These are phyloP conservation scores for Glaucopsyche alexis DNA, from an alignment of 2,888 invertebrate genomes.

Conservation along the genomic window DNA sequence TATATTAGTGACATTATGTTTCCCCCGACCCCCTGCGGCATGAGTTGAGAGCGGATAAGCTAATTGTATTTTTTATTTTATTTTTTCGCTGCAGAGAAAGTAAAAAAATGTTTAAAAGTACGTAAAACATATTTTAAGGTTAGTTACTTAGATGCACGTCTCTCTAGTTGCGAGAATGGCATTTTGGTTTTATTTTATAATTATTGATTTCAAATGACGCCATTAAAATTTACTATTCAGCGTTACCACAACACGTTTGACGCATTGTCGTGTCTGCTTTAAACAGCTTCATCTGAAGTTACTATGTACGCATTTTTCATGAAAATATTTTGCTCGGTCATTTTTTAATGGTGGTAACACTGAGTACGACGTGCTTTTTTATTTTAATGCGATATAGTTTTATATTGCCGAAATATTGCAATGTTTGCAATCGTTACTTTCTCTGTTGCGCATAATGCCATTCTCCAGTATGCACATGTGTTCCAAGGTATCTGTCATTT, in stretches of 20 bases:
- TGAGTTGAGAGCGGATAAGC: constrained; percentile 50
- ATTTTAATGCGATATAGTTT: constrained; percentile 29
- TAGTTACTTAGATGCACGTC: constrained; percentile 41
- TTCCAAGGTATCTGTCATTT: constrained; percentile 29
- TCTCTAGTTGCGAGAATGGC: constrained; percentile 50
- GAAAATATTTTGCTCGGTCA: not conserved
- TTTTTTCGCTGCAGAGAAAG: constrained; percentile 72
- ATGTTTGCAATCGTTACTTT: constrained; percentile 56
- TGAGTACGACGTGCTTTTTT: constrained; percentile 38
- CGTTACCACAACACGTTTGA: not conserved
- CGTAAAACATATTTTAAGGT: constrained; percentile 48
- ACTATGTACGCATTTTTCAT: not conserved
- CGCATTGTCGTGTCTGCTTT: not conserved
- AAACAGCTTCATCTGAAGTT: not conserved
- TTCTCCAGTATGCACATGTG: constrained; percentile 47
- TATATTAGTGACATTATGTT: constrained; percentile 29
- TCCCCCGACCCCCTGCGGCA: constrained; percentile 48
- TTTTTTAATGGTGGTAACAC: constrained; percentile 8
- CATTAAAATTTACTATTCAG: constrained; percentile 11
- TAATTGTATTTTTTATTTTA: constrained; percentile 47
- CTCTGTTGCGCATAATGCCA: constrained; percentile 62
- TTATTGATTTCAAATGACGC: constrained; percentile 14
- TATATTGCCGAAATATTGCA: not conserved
- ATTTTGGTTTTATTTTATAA: constrained; percentile 46
- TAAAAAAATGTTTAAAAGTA: constrained; percentile 66